Conservation (phyloP, 2,888 invertebrate species). For the Pollenia angustigena region DNA sequence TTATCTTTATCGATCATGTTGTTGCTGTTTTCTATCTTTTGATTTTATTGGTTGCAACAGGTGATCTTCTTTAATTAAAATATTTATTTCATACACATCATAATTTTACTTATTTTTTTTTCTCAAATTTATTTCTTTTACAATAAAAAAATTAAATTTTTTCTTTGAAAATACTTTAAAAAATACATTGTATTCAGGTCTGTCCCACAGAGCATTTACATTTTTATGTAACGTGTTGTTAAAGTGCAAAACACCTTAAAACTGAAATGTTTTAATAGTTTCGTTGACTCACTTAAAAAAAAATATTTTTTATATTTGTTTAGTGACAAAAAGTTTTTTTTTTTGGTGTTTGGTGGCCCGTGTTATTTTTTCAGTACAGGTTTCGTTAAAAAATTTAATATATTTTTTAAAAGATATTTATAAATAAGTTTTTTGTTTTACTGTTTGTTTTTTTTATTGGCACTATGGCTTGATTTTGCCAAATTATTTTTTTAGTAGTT, state of each 20-base stretch:
- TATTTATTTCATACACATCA: constrained; percentile 31
- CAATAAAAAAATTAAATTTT: constrained; percentile 29
- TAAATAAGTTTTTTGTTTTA: constrained; percentile 35
- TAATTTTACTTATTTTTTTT: not conserved
- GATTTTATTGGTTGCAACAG: constrained; percentile 55
- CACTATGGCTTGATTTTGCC: constrained; percentile 34
- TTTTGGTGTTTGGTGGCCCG: constrained; percentile 11
- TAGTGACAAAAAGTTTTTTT: constrained; percentile 32
- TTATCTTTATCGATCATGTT: constrained; percentile 22
- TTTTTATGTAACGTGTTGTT: constrained; percentile 36
- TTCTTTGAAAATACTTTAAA: constrained; percentile 37
- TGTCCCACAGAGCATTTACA: not conserved
- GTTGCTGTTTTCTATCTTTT: constrained; percentile 35
- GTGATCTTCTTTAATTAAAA: constrained; percentile 51
- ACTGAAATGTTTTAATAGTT: constrained; percentile 58
- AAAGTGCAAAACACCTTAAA: constrained; percentile 53
- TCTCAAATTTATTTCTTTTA: not conserved
- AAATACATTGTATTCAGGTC: not conserved
- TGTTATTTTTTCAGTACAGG: constrained; percentile 61
- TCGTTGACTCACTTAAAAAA: constrained; percentile 67
- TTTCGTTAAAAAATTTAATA: constrained; percentile 29
- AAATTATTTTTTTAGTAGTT: constrained; percentile 3
- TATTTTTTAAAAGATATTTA: constrained; percentile 28
- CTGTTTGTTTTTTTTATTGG: constrained; percentile 10
- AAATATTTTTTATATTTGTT: constrained; percentile 13